Evolutionary conservation across 2,113 vertebrate species (phyloP).

Genomic region (Asarcornis scutulata): DNA sequence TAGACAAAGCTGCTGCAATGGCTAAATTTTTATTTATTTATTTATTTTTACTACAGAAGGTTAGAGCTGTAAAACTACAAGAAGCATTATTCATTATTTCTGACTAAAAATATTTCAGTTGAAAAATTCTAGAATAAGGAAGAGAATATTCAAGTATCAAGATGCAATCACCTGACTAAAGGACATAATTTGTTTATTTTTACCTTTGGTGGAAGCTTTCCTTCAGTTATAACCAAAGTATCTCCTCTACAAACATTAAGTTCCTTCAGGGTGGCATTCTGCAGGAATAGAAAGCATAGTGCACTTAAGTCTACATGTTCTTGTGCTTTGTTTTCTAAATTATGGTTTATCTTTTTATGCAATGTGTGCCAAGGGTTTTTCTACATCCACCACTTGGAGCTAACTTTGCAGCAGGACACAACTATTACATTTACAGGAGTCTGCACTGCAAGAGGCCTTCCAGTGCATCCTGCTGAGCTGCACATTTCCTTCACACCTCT

Average conservation of each 20-base stretch:
- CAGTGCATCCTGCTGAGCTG: not conserved
- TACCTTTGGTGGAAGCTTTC: conserved; percentile 88
- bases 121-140: not conserved
- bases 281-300: conserved; percentile 25
- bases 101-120: accelerated
- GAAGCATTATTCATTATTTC: not conserved
- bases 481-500: not conserved
- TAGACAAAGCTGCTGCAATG: not conserved
- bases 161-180: not conserved
- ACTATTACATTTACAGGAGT: not conserved
- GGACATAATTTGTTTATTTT: not conserved
- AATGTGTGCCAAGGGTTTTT: not conserved
- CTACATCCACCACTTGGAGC: not conserved
- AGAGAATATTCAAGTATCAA: not conserved
- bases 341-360: not conserved
- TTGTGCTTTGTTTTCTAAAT: not conserved
- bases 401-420: not conserved
- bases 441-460: not conserved
- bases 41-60: not conserved
- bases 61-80: not conserved
- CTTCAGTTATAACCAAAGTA: conserved; percentile 87
- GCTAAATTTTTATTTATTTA: not conserved
- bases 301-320: accelerated
- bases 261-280: conserved; percentile 88
- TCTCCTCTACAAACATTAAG: conserved; percentile 87